Base-by-base conservation (phyloP, 1,140 invertebrate species). In the Drosophila tani region DNA sequence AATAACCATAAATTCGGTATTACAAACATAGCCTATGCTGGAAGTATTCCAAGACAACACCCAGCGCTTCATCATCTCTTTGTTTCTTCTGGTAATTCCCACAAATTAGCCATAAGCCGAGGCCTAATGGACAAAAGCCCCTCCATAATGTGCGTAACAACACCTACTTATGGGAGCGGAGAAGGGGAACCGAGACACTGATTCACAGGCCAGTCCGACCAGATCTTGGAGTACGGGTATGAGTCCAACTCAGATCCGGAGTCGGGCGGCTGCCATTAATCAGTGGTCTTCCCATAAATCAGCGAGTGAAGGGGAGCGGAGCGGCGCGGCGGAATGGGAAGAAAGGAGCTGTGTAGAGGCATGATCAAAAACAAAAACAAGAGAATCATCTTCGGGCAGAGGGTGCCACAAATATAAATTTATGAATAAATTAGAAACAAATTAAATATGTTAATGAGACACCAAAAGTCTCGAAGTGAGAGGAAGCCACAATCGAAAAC, bases 361-460 rank as follows among this genome's bases (percentile, higher is more conserved):
- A 57, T 69, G 65, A 49, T 58, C 68, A 67, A 75, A 78, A 74
- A 82, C 68, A 67, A 78, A 73, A 73, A 81, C 65, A 59, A 58
- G 59, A 21, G 57, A 73, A 41, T 38, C 46, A 58, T 46, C 71
- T 47, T 58, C 63, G 47, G 55, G 56, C 68, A 57, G 59, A 75
- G 85, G 83, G 73, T 88, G 85, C 81, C 82, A 88, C 84, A 88
- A 90, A 88, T 90, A 88, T 84, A 88, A 85, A 90, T 90, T 90
- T 90, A 90, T 90, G 82, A 90, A 90, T 90, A 90, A 82, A 85
- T 90, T 90, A 91, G 81, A 90, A 82, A 90, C 85, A 82, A 90
- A 90, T 90, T 90, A 90, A 90, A 76, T 90, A 90, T 90, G 85
- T 76, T 91, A 90, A 90, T 90, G 68, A 90, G 84, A 64, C 59